Conservation (phyloP, 2,113 vertebrate species). For the Epinephelus fuscoguttatus region DNA sequence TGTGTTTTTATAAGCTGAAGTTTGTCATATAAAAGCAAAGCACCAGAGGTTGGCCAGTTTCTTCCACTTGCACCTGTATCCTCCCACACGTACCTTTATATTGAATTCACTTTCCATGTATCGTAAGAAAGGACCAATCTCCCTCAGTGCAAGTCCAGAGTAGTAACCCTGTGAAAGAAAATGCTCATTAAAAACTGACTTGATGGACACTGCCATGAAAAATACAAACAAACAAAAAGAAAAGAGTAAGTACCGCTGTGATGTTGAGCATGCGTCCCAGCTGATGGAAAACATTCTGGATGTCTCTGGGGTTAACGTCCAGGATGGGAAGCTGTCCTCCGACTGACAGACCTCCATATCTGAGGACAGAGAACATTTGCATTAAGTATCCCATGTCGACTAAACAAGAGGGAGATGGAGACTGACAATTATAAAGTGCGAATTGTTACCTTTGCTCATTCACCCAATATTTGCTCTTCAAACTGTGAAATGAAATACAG, state of each 20-base stretch:
- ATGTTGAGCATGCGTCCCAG: conserved; percentile 93
- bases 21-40: background rate
- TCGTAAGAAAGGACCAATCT: conserved; percentile 90
- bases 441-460: conserved; percentile 94
- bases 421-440: background rate
- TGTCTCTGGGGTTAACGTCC: conserved; percentile 84
- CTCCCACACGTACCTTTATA: conserved; percentile 88
- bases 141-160: conserved; percentile 80
- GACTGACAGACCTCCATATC: conserved; percentile 95
- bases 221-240: background rate
- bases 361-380: conserved; percentile 61
- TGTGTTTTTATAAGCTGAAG: background rate
- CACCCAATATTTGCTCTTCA: conserved; percentile 99
- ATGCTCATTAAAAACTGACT: background rate
- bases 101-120: conserved; percentile 97
- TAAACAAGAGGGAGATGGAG: background rate
- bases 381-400: background rate
- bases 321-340: conserved; percentile 92
- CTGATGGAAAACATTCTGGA: conserved; percentile 85
- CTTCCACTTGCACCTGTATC: background rate
- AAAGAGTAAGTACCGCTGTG: conserved; percentile 85
- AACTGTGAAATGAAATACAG: conserved; percentile 85
- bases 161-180: conserved; percentile 76
- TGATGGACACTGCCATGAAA: background rate
- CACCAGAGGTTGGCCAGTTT: background rate